Base-by-base conservation (phyloP, 2,888 invertebrate species). In the Achlya flavicornis region DNA sequence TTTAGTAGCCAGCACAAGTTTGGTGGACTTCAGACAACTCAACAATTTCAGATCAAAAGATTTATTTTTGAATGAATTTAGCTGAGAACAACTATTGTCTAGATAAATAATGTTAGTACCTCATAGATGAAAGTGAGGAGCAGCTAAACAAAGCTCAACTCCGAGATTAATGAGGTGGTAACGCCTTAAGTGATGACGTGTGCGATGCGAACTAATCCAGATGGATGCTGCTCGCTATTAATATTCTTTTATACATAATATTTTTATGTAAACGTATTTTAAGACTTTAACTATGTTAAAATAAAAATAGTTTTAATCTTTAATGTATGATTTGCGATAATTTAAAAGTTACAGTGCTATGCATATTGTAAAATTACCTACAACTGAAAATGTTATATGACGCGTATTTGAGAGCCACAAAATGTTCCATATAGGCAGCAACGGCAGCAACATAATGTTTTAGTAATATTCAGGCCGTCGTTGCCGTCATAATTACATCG, bases 131-230 rank as follows among this genome's bases (percentile, higher is more conserved):
- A 65, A 80, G 70, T 76, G 78, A 81, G 77, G 78, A 73, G 65
- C 65, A 16, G 59, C 66, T 80, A 79, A 80, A 81, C 78, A 80
- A 68, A 73, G 71, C 68, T 66, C 63, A 69, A 63, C 58, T 66
- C 68, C 46, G 74, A 77, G 80, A 83, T 83, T 75, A 77, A 83
- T 77, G 77, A 73, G 73, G 72, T 72, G 72, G 72, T 77, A 73
- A 72, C 70, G 69, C 65, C 66, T 63, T 70, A 71, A 73, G 72
- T 73, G 75, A 71, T 75, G 71, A 77, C 72, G 74, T 74, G 73
- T 75, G 74, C 73, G 70, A 72, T 71, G 74, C 65, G 74, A 77
- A 76, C 74, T 74, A 72, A 75, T 70, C 80, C 81, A 81, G 79
- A 77, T 71, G 70, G 66, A 68, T 57, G 60, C 19, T 57, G 32